Percentiles rank a stretch among this genome's conserved stretches.
Conservation (phyloP, 2,888 invertebrate genomes). For the Scaptomyza parva region DNA sequence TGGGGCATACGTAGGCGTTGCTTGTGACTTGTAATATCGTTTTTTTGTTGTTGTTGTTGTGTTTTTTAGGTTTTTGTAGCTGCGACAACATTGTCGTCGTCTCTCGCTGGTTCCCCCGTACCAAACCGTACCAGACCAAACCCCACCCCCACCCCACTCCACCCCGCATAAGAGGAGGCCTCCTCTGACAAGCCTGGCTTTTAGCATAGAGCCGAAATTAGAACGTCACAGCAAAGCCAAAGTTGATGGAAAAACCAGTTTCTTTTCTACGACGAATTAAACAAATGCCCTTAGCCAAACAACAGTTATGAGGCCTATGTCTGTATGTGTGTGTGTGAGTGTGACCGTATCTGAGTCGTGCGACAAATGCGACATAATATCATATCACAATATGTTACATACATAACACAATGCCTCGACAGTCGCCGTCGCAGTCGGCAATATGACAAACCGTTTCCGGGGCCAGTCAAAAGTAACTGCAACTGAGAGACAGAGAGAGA, state of each 20-base stretch:
- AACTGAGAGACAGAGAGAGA: constrained; percentile 11
- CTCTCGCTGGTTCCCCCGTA: background rate
- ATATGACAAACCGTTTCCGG: constrained; percentile 46
- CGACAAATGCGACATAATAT: constrained; percentile 51
- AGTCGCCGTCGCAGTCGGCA: too few species aligned
- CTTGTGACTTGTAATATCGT: constrained; percentile 49
- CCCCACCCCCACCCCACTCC: background rate
- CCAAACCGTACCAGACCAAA: background rate
- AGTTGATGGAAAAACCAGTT: constrained; percentile 53
- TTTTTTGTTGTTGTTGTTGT: constrained; percentile 11
- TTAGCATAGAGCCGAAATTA: constrained; percentile 56
- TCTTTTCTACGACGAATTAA: constrained; percentile 22
- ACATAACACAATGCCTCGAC: background rate
- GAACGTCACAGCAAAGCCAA: constrained; percentile 51
- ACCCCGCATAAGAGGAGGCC: background rate
- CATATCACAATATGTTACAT: constrained; percentile 34
- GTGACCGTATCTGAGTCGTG: constrained; percentile 15
- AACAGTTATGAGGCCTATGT: constrained; percentile 49
- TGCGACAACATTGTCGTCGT: constrained; percentile 38
- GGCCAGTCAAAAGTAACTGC: constrained; percentile 24
- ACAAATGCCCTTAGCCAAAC: constrained; percentile 48
- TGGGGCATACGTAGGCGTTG: constrained; percentile 51
- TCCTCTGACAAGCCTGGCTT: constrained; percentile 7
- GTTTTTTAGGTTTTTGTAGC: constrained; percentile 12
- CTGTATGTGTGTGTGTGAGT: constrained; percentile 13